These are phyloP conservation scores for Loxodonta africana DNA, from an alignment of 2,113 vertebrate genomes.

Conservation along the genomic window DNA sequence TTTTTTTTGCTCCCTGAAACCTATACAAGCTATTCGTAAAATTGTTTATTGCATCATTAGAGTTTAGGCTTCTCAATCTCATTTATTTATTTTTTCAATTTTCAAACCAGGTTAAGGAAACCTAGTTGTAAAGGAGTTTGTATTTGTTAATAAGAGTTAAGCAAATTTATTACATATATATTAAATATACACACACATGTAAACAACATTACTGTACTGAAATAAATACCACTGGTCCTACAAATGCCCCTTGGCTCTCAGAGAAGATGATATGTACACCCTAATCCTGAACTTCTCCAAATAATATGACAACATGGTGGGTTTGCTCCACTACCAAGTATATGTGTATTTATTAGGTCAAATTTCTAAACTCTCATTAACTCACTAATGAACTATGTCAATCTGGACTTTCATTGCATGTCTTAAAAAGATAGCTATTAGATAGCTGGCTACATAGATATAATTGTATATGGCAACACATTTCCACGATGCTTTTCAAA, in stretches of 20 bases:
- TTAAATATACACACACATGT: not conserved
- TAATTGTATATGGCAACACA: not conserved
- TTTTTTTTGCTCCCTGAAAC: not conserved
- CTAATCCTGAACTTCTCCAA: not conserved
- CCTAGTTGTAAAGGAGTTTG: not conserved
- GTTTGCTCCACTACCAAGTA: not conserved
- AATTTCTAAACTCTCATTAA: slow-evolving; percentile 20
- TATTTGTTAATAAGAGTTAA: slow-evolving; percentile 13
- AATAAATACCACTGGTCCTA: not conserved
- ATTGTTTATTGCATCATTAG: not conserved
- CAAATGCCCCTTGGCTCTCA: not conserved
- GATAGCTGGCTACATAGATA: not conserved
- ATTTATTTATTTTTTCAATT: slow-evolving; percentile 8
- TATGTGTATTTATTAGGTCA: not conserved
- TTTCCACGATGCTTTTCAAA: slow-evolving; percentile 10
- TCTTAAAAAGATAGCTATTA: slow-evolving; percentile 14
- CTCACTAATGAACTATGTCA: not conserved
- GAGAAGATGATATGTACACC: not conserved
- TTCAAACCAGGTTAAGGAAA: slow-evolving; percentile 9
- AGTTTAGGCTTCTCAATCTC: not conserved
- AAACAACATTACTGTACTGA: not conserved
- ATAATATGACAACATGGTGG: not conserved
- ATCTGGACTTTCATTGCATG: not conserved
- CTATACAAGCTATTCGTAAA: slow-evolving; percentile 23
- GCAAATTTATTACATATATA: slow-evolving; percentile 30